phyloP scores from a whole-genome alignment of 1,140 invertebrate genomes.

The Megathymus violae region DNA sequence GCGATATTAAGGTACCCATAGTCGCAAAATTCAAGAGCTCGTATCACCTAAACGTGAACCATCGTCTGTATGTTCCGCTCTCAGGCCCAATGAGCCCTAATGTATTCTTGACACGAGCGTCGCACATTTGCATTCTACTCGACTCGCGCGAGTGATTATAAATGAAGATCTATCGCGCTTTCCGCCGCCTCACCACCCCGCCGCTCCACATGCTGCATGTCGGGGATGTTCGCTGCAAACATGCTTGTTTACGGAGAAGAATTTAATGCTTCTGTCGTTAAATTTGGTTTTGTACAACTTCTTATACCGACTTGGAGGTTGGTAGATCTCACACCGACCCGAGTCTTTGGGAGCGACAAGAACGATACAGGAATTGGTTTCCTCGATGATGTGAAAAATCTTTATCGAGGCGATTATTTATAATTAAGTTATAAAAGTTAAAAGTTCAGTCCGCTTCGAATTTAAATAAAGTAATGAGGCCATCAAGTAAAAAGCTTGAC shows the following conservation, averaged over 20 bases:
- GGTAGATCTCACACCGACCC: no score
- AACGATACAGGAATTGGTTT: no score
- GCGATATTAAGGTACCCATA: background rate
- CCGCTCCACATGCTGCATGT: constrained; percentile 3
- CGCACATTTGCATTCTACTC: constrained; percentile 28
- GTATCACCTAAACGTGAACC: background rate
- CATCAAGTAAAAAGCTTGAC: no score
- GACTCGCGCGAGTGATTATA: constrained; percentile 31
- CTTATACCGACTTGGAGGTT: no score
- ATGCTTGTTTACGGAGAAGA: constrained; percentile 28
- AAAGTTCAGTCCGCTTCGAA: no score
- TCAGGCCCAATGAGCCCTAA: constrained; percentile 27
- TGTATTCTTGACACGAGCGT: constrained; percentile 35
- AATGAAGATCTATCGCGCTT: constrained; percentile 32
- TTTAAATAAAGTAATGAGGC: no score
- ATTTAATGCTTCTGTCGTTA: constrained; percentile 20
- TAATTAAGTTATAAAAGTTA: no score
- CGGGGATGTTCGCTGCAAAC: constrained; percentile 19
- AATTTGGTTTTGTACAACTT: constrained; percentile 6
- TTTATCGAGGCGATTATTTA: no score
- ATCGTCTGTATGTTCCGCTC: constrained; percentile 1
- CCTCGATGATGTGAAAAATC: no score
- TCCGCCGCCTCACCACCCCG: background rate
- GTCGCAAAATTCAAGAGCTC: background rate
- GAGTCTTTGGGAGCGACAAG: no score